Evolutionary conservation across 2,888 invertebrate species (phyloP), one percentile per base, ranked within the genome.

Genomic region (Cerastis rubricosa): DNA sequence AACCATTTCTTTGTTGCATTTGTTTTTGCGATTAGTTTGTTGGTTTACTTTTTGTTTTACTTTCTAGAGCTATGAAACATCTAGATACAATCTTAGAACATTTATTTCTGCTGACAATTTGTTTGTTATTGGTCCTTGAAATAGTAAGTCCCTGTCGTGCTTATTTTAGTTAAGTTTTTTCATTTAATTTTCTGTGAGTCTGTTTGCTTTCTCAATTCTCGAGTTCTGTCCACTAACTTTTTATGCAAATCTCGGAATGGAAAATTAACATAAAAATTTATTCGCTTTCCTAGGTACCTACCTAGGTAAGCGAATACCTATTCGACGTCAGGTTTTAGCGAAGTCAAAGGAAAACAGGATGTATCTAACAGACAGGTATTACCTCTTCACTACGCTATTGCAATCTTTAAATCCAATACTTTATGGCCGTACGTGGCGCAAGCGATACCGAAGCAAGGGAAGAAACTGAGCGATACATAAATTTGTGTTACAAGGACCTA

Each of bases 351-450:
- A 54, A 68, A 73, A 76, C 71, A 51, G 12, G 25, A 63, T 69
- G 59, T 72, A 68, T 19, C 66, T 71, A 45, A 68, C 25, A 59
- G 85, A 76, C 76, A 80, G 14, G 74, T 81, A 76, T 72, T 69
- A 68, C 72, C 61, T 69, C 64, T 75, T 51, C 61, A 45, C 49
- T 49, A 76, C 22, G 14, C 45, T 76, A 81, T 80, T 83, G 72
- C 80, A 67, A 74, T 76, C 74, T 76, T 85, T 76, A 85, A 83
- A 80, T 86, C 76, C 76, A 80, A 74, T 83, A 83, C 63, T 73
- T 80, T 80, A 85, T 73, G 49, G 40, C 69, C 40, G 71, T 74
- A 67, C 76, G 72, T 74, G 63, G 67, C 19, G 61, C 68, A 63
- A 77, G 59, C 74, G 64, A 80, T 75, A 68, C 64, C 76, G 40